Percentiles rank a stretch among this genome's conserved stretches.
Evolutionary conservation across 2,888 invertebrate species (phyloP).

Genomic region (Tenthredo livida): DNA sequence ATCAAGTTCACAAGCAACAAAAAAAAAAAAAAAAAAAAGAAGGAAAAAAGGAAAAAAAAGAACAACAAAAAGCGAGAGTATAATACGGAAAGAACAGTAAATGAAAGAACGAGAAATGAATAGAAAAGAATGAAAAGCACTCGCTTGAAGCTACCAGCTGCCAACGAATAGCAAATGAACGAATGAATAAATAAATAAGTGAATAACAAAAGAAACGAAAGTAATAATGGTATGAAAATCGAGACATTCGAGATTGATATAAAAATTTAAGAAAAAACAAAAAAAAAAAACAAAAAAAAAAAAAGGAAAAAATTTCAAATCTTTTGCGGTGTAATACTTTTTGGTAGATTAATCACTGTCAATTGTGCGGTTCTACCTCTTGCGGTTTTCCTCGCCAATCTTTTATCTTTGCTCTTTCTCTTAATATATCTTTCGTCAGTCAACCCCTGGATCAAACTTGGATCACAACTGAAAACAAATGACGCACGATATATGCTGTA

Average conservation of each 20-base stretch:
- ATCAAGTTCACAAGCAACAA: conserved; percentile 18
- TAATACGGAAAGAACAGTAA: background rate
- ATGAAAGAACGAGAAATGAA: background rate
- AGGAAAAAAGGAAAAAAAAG: background rate
- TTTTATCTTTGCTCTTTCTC: conserved; percentile 38
- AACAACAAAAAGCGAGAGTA: background rate
- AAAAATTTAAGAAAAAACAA: background rate
- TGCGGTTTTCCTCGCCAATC: conserved; percentile 6
- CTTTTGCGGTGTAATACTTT: background rate
- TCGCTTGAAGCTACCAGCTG: background rate
- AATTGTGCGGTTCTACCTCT: conserved; percentile 31
- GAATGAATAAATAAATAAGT: background rate
- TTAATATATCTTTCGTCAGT: conserved; percentile 49
- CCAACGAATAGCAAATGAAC: background rate
- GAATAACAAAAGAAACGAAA: background rate
- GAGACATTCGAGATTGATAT: conserved; percentile 3
- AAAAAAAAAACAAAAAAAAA: background rate
- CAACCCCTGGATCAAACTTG: conserved; percentile 7
- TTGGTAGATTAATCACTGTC: conserved; percentile 46
- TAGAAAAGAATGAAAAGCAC: background rate
- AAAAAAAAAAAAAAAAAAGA: conserved; percentile 20
- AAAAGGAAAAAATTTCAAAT: background rate
- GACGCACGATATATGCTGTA: background rate
- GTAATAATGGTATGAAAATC: conserved; percentile 2
- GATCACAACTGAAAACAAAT: conserved; percentile 33